These are phyloP conservation scores for Tinea semifulvella DNA, from an alignment of 2,888 invertebrate species.

Conservation along the genomic window DNA sequence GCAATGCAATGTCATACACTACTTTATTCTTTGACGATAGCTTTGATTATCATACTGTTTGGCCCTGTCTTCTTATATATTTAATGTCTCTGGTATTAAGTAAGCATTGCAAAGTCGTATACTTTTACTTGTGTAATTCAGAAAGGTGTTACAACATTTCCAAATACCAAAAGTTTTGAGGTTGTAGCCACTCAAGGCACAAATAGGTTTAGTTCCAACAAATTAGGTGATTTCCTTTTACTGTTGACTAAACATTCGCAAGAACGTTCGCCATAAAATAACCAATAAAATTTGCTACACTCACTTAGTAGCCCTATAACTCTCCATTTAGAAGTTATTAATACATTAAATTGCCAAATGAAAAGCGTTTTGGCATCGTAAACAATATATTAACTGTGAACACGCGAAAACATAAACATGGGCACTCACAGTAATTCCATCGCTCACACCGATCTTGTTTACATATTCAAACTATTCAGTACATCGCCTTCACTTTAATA, in stretches of 20 bases:
- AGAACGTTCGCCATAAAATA: constrained; percentile 10
- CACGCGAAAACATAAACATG: constrained; percentile 10
- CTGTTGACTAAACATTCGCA: constrained; percentile 6
- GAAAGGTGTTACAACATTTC: too few species aligned
- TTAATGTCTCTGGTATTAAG: too few species aligned
- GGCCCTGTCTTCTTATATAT: too few species aligned
- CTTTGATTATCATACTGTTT: too few species aligned
- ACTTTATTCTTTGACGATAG: too few species aligned
- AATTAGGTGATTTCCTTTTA: constrained; percentile 8
- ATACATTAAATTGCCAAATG: constrained; percentile 15
- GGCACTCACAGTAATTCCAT: constrained; percentile 5
- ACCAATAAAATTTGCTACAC: constrained; percentile 11
- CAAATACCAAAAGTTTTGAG: background rate
- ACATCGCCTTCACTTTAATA: constrained; percentile 34
- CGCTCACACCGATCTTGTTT: constrained; percentile 15
- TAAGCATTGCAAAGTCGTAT: too few species aligned
- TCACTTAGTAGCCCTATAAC: constrained; percentile 12
- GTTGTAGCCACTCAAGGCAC: background rate
- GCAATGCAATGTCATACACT: too few species aligned
- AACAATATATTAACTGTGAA: constrained; percentile 10
- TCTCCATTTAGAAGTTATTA: constrained; percentile 14
- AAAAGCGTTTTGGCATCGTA: constrained; percentile 12
- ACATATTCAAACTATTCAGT: constrained; percentile 22
- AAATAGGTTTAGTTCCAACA: constrained; percentile 4
- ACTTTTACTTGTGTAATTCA: too few species aligned